Percentiles rank a stretch among this genome's conserved stretches.
Conservation (phyloP, 2,888 invertebrate genomes). For the Ganaspis brasiliensis region DNA sequence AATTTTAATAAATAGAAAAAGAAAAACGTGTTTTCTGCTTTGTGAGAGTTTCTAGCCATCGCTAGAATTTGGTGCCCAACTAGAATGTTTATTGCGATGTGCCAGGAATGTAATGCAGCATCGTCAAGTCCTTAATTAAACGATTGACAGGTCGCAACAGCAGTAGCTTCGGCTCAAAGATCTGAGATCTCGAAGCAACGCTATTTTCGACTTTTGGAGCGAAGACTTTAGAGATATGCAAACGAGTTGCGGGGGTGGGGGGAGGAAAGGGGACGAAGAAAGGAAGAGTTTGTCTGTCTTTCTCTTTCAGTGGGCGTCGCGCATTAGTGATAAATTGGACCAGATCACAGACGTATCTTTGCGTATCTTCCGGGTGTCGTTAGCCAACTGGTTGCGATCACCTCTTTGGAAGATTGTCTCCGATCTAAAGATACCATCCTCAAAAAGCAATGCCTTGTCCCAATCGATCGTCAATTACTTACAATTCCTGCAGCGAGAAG, state of each 20-base stretch:
- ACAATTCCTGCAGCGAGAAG: too few species aligned
- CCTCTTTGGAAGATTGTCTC: constrained; percentile 71
- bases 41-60: constrained; percentile 14
- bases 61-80: constrained; percentile 47
- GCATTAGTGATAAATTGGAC: constrained; percentile 77
- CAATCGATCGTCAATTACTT: constrained; percentile 71
- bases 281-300: constrained; percentile 58
- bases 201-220: constrained; percentile 71
- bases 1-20: too few species aligned
- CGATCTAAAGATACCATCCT: constrained; percentile 76
- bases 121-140: constrained; percentile 68
- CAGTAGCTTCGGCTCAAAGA: constrained; percentile 54
- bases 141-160: constrained; percentile 70
- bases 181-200: constrained; percentile 59
- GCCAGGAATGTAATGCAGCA: constrained; percentile 58
- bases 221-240: constrained; percentile 59
- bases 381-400: constrained; percentile 75
- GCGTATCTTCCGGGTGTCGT: constrained; percentile 76
- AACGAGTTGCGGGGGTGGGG: constrained; percentile 35
- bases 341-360: constrained; percentile 74
- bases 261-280: constrained; percentile 44
- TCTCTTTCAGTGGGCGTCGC: constrained; percentile 67
- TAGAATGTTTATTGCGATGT: constrained; percentile 55
- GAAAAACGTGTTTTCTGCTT: neutral
- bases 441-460: constrained; percentile 54